Percentiles rank a stretch among this genome's conserved stretches.
phyloP scores from a whole-genome alignment of 2,797 vertebrate genomes.

The Heterohyrax brucei region DNA sequence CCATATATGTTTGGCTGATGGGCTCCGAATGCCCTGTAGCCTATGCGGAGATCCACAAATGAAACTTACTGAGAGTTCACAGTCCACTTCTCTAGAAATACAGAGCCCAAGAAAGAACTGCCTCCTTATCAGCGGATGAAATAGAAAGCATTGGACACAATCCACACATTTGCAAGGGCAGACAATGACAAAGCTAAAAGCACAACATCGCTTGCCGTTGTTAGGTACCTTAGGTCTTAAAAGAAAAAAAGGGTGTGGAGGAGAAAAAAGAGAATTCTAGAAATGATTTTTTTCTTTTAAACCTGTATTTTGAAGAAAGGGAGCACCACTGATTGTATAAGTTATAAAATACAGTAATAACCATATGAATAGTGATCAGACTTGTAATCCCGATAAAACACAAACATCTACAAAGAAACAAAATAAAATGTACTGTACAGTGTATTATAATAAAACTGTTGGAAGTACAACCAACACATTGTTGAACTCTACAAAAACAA shows the following conservation, averaged over 20 bases:
- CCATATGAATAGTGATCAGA: slow-evolving; percentile 82
- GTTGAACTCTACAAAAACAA: slow-evolving; percentile 80
- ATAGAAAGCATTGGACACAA: slow-evolving; percentile 65
- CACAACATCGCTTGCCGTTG: slow-evolving; percentile 51
- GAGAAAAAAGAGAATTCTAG: slow-evolving; percentile 65
- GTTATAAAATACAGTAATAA: slow-evolving; percentile 90
- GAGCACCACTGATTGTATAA: slow-evolving; percentile 89
- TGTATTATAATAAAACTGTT: slow-evolving; percentile 77
- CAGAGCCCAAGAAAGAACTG: slow-evolving; percentile 7
- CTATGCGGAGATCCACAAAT: slow-evolving; percentile 50
- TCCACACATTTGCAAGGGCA: slow-evolving; percentile 42
- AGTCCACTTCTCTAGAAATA: slow-evolving; percentile 64
- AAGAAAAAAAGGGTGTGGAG: neutral
- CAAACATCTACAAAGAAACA: slow-evolving; percentile 87
- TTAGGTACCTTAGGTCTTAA: slow-evolving; percentile 76
- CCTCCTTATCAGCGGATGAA: neutral
- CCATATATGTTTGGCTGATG: slow-evolving; percentile 15
- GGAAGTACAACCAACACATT: slow-evolving; percentile 74
- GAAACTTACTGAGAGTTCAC: slow-evolving; percentile 60
- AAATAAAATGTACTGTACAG: slow-evolving; percentile 73
- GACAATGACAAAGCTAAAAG: slow-evolving; percentile 72
- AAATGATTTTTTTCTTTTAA: slow-evolving; percentile 87
- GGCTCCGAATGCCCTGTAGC: slow-evolving; percentile 71
- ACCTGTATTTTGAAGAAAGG: slow-evolving; percentile 89
- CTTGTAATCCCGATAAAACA: slow-evolving; percentile 82